Conservation (phyloP, 1,140 invertebrate species). For the Scaptomyza montana region DNA sequence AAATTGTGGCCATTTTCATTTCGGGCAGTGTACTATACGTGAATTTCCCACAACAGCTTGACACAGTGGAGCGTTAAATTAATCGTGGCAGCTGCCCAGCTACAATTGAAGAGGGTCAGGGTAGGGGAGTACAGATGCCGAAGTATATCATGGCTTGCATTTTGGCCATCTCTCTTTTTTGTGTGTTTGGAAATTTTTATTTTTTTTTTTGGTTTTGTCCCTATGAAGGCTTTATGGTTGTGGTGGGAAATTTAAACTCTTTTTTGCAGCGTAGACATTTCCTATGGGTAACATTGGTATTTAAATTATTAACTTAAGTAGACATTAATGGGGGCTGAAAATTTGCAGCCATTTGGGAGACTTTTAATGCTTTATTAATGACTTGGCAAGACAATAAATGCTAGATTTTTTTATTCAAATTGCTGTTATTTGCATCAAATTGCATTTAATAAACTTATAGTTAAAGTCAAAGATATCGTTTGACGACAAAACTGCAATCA, state of each 20-base stretch:
- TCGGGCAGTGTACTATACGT: constrained; percentile 38
- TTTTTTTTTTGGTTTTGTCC: constrained; percentile 22
- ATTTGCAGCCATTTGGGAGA: constrained; percentile 17
- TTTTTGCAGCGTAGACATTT: constrained; percentile 37
- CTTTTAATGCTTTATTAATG: constrained; percentile 45
- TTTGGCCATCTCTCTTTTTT: constrained; percentile 38
- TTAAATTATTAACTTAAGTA: constrained; percentile 69
- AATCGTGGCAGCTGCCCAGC: constrained; percentile 63
- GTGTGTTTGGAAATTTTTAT: background rate
- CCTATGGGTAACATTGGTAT: constrained; percentile 64
- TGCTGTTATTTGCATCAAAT: background rate
- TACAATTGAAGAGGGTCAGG: constrained; percentile 1
- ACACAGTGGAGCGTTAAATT: constrained; percentile 78
- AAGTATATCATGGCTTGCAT: constrained; percentile 11
- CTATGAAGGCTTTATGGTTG: constrained; percentile 41
- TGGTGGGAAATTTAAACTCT: constrained; percentile 33
- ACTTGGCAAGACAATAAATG: background rate
- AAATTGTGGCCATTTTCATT: constrained; percentile 24
- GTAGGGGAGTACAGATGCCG: background rate
- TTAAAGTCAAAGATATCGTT: too few relatives aligned
- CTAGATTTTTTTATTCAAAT: too few relatives aligned
- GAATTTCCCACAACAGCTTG: constrained; percentile 54
- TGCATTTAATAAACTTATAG: too few relatives aligned
- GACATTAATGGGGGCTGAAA: constrained; percentile 53
- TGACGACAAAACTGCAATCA: too few relatives aligned